A percentile compares a stretch with the other conserved stretches of the same genome.
phyloP scores from a whole-genome alignment of 2,888 invertebrate species.

The Eremobia ochroleuca region DNA sequence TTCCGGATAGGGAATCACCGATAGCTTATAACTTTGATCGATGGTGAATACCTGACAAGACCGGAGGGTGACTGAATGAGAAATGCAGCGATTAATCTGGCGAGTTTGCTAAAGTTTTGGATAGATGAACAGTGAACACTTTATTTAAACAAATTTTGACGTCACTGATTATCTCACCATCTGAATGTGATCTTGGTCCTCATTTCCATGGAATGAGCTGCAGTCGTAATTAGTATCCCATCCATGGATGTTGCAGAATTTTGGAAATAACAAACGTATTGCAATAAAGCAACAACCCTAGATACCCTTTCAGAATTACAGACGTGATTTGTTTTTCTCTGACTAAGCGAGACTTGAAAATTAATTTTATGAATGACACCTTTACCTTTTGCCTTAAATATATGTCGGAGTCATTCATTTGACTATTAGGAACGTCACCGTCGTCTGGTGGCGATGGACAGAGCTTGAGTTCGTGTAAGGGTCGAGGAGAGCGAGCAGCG shows the following conservation, averaged over 20 bases:
- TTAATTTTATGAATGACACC: not conserved
- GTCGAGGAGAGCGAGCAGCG: too few species aligned
- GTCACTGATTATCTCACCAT: not conserved
- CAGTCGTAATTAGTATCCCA: not conserved
- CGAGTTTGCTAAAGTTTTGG: not conserved
- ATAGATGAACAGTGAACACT: not conserved
- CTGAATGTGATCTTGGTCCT: not conserved
- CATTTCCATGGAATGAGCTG: not conserved
- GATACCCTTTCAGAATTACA: not conserved
- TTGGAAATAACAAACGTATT: not conserved
- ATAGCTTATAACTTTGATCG: constrained; percentile 55
- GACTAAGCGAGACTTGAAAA: not conserved
- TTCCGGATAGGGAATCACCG: constrained; percentile 28
- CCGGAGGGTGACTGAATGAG: constrained; percentile 41
- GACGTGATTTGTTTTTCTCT: not conserved
- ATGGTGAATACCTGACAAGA: constrained; percentile 35
- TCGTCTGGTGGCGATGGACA: too few species aligned
- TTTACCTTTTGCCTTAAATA: too few species aligned
- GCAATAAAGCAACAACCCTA: too few species aligned
- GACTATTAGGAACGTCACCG: too few species aligned
- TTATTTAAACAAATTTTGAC: not conserved
- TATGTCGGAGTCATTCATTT: too few species aligned
- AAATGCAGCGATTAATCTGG: constrained; percentile 30
- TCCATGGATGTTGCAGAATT: not conserved
- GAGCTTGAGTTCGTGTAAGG: too few species aligned